phyloP scores from a whole-genome alignment of 2,888 invertebrate genomes.

The Arctia plantaginis region DNA sequence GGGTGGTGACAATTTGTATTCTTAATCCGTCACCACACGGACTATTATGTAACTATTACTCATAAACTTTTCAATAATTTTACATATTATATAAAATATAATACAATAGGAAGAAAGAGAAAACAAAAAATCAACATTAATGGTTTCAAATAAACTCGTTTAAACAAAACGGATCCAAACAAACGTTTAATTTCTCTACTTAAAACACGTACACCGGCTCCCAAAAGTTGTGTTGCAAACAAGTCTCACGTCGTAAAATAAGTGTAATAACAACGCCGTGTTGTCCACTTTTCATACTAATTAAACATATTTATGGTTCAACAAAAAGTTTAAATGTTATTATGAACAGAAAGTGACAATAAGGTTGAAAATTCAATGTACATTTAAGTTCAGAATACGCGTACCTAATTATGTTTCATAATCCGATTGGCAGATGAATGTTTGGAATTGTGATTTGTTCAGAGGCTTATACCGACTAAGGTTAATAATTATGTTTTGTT shows the following conservation, averaged over 20 bases:
- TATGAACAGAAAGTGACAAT: neutral
- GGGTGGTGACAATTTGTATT: too few species aligned
- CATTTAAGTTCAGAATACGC: neutral
- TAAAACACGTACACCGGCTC: constrained; percentile 46
- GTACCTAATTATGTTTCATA: neutral
- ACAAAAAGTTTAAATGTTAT: constrained; percentile 19
- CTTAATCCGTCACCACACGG: too few species aligned
- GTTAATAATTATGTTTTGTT: neutral
- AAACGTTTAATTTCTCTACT: constrained; percentile 45
- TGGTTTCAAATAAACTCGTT: constrained; percentile 11
- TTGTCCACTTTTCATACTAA: constrained; percentile 54
- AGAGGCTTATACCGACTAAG: neutral
- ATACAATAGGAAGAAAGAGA: neutral
- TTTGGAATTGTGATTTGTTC: neutral
- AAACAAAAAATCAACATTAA: neutral
- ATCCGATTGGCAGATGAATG: constrained; percentile 1
- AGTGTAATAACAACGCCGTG: constrained; percentile 64
- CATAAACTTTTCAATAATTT: neutral
- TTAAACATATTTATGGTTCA: constrained; percentile 34
- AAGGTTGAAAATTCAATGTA: neutral
- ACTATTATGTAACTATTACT: too few species aligned
- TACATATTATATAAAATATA: too few species aligned
- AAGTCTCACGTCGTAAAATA: constrained; percentile 68
- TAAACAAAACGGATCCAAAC: constrained; percentile 37
- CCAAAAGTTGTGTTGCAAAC: constrained; percentile 56